Percentiles rank a stretch among this genome's conserved stretches.
These are phyloP conservation scores for Lycaena phlaeas DNA, from an alignment of 2,888 invertebrate genomes.

Conservation along the genomic window DNA sequence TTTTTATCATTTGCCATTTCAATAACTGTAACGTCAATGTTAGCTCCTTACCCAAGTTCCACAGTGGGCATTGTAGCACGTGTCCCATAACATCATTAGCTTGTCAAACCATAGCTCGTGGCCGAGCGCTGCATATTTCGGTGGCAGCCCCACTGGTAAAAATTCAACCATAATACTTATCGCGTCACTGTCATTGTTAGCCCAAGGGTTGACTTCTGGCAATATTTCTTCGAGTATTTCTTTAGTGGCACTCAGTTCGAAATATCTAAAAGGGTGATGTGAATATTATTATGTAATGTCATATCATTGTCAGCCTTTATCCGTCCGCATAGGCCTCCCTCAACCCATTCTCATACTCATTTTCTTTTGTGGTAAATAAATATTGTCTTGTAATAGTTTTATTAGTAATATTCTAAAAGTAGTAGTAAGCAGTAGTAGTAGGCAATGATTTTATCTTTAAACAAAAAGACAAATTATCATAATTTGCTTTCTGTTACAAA, in stretches of 20 bases:
- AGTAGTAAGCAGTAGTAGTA: too few relatives aligned
- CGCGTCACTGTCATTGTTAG: conserved; percentile 62
- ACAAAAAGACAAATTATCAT: too few relatives aligned
- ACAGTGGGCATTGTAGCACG: conserved; percentile 79
- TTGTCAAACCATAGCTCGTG: conserved; percentile 86
- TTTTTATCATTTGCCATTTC: background rate
- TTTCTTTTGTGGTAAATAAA: too few relatives aligned
- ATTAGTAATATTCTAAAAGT: too few relatives aligned
- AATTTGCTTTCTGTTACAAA: too few relatives aligned
- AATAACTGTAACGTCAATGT: background rate
- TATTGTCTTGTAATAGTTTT: too few relatives aligned
- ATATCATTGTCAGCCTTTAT: too few relatives aligned
- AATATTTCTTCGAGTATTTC: conserved; percentile 89
- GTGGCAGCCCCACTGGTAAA: conserved; percentile 80
- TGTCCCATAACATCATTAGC: conserved; percentile 83
- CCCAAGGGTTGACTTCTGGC: conserved; percentile 85
- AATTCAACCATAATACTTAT: conserved; percentile 81
- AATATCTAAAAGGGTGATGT: conserved; percentile 76
- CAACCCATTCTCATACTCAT: too few relatives aligned
- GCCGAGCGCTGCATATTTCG: conserved; percentile 75
- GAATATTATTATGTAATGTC: too few relatives aligned
- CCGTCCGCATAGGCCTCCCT: too few relatives aligned
- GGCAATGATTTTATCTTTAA: too few relatives aligned
- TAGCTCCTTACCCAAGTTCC: conserved; percentile 68
- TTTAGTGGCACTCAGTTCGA: conserved; percentile 80